Evolutionary conservation across 2,888 invertebrate genomes (phyloP).

Genomic region (Steromphala cineraria): DNA sequence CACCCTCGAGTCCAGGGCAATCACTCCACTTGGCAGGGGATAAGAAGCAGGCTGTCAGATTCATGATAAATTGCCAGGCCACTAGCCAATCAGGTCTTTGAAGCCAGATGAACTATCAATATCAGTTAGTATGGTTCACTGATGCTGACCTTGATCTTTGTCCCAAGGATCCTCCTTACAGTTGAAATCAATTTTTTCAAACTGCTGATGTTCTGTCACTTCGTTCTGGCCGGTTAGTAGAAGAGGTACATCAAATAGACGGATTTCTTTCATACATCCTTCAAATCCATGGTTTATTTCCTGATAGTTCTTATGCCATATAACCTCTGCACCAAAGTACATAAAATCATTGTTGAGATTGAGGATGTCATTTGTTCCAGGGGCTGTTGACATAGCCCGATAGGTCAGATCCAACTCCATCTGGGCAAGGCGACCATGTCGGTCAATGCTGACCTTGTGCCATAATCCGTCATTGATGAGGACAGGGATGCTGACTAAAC

Average conservation of each 20-base stretch:
- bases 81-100: too few relatives aligned
- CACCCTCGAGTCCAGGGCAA: too few relatives aligned
- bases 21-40: too few relatives aligned
- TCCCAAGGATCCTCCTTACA: constrained; percentile 68
- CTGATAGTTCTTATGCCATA: constrained; percentile 57
- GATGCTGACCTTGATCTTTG: too few relatives aligned
- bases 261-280: constrained; percentile 93
- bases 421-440: constrained; percentile 86
- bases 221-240: constrained; percentile 79
- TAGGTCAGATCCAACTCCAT: constrained; percentile 86
- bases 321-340: constrained; percentile 88
- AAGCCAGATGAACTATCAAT: too few relatives aligned
- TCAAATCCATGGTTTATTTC: constrained; percentile 88
- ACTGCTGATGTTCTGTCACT: constrained; percentile 73
- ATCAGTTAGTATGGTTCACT: too few relatives aligned
- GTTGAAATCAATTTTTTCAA: constrained; percentile 73
- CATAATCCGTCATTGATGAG: constrained; percentile 89
- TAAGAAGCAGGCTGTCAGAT: too few relatives aligned
- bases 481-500: constrained; percentile 85
- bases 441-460: constrained; percentile 86
- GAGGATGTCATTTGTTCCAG: constrained; percentile 87
- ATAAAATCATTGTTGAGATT: constrained; percentile 90
- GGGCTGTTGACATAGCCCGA: constrained; percentile 82
- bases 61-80: too few relatives aligned
- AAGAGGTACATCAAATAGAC: constrained; percentile 84